A percentile compares a stretch with the other conserved stretches of the same genome.
Evolutionary conservation across 2,888 invertebrate species (phyloP).

Genomic region (Oasisia sp.): DNA sequence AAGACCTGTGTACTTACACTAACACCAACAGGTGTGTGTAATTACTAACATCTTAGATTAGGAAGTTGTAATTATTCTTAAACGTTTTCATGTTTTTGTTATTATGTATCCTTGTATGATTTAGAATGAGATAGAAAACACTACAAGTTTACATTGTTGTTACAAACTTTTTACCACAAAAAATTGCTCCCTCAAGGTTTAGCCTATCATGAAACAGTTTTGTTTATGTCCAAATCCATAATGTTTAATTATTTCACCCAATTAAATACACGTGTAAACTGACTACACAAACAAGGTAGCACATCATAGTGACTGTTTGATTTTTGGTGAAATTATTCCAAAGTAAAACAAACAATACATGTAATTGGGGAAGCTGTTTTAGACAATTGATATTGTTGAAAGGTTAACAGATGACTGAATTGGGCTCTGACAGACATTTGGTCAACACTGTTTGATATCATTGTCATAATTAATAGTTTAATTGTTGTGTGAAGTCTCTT

Average conservation of each 20-base stretch:
- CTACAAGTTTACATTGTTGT: neutral
- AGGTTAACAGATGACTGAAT: neutral
- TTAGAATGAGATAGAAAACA: neutral
- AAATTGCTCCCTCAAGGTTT: too few relatives aligned
- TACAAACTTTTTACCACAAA: neutral
- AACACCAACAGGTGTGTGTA: neutral
- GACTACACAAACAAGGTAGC: too few relatives aligned
- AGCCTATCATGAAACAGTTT: too few relatives aligned
- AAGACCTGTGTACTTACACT: neutral
- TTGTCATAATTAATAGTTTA: neutral
- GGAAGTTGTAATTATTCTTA: neutral
- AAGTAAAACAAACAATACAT: too few relatives aligned
- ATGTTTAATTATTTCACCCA: too few relatives aligned
- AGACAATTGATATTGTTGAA: neutral
- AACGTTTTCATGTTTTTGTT: neutral
- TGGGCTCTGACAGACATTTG: neutral
- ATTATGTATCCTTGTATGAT: neutral
- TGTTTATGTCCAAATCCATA: too few relatives aligned
- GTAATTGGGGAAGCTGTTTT: neutral
- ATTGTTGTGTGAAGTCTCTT: neutral
- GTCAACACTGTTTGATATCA: neutral
- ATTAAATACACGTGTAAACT: too few relatives aligned
- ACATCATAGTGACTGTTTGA: too few relatives aligned
- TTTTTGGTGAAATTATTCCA: too few relatives aligned
- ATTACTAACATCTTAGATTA: neutral